Evolutionary conservation across 2,888 invertebrate species (phyloP).

Genomic region (Tetragonisca angustula): DNA sequence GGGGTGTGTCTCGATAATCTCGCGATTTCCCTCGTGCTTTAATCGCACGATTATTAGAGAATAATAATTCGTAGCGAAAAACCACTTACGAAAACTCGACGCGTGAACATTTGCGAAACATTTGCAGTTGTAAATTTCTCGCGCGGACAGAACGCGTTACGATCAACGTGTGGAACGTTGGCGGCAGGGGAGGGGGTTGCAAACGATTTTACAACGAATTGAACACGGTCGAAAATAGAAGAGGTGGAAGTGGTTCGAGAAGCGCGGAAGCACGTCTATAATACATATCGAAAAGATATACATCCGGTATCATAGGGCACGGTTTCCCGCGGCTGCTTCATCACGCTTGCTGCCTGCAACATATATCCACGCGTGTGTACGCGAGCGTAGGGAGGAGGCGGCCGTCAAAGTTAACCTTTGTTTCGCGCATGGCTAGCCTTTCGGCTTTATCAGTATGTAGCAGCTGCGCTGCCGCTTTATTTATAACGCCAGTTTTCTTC

Average conservation of each 20-base stretch:
- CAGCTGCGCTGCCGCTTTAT: conserved; percentile 78
- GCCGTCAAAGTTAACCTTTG: conserved; percentile 78
- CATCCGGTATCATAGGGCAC: conserved; percentile 58
- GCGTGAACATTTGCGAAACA: too few relatives aligned
- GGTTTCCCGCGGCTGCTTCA: conserved; percentile 50
- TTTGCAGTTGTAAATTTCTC: too few relatives aligned
- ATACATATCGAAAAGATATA: conserved; percentile 67
- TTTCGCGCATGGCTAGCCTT: conserved; percentile 79
- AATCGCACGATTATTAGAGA: too few relatives aligned
- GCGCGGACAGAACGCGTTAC: too few relatives aligned
- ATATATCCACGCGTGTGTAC: conserved; percentile 3
- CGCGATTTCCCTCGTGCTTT: too few relatives aligned
- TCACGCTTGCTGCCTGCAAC: conserved; percentile 46
- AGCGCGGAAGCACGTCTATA: conserved; percentile 60
- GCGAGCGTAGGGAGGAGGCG: conserved; percentile 62
- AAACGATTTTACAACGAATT: conserved; percentile 38
- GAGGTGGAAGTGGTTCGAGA: conserved; percentile 61
- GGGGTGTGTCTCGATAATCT: background rate
- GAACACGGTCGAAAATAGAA: conserved; percentile 50
- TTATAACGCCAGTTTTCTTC: conserved; percentile 75
- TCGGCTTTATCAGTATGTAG: conserved; percentile 79
- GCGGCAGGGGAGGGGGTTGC: background rate
- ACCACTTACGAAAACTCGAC: too few relatives aligned
- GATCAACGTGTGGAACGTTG: too few relatives aligned
- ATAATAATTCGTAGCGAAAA: too few relatives aligned